A percentile compares a stretch with the other conserved stretches of the same genome.
Evolutionary conservation across 1,140 invertebrate species (phyloP).

Genomic region (Temnothorax curvispinosus): DNA sequence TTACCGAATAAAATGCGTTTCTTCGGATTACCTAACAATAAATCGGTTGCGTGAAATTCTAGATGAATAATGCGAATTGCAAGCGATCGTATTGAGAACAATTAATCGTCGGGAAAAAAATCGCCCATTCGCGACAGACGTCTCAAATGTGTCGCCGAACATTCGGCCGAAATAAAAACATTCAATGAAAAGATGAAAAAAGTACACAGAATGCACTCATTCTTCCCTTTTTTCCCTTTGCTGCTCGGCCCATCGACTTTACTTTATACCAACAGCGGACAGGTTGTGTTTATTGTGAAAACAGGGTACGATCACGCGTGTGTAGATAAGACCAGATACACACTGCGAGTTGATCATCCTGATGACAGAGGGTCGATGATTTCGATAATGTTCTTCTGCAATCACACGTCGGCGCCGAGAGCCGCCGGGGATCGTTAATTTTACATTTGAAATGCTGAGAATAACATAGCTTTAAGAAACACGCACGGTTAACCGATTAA

Average conservation of each 20-base stretch:
- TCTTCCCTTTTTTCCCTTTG: conserved; percentile 34
- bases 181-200: conserved; percentile 58
- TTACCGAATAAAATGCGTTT: not conserved
- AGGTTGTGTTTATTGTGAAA: conserved; percentile 85
- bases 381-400: conserved; percentile 76
- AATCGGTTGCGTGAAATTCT: not conserved
- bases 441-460: not conserved
- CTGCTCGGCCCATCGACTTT: conserved; percentile 68
- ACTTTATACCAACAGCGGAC: conserved; percentile 76
- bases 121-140: not conserved
- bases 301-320: conserved; percentile 69
- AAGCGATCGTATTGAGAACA: not conserved
- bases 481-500: not conserved
- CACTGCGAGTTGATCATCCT: conserved; percentile 48
- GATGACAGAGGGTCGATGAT: conserved; percentile 68
- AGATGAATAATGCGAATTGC: not conserved
- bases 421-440: not conserved
- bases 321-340: conserved; percentile 67
- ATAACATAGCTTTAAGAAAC: not conserved
- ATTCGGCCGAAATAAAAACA: conserved; percentile 36
- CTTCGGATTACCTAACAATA: not conserved
- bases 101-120: not conserved
- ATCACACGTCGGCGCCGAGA: conserved; percentile 22
- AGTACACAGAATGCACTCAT: conserved; percentile 57
- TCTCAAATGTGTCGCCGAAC: conserved; percentile 12